Evolutionary conservation across 2,888 invertebrate genomes (phyloP), one percentile per base, ranked within the genome.

Genomic region (Poecilobothrus nobilitatus): DNA sequence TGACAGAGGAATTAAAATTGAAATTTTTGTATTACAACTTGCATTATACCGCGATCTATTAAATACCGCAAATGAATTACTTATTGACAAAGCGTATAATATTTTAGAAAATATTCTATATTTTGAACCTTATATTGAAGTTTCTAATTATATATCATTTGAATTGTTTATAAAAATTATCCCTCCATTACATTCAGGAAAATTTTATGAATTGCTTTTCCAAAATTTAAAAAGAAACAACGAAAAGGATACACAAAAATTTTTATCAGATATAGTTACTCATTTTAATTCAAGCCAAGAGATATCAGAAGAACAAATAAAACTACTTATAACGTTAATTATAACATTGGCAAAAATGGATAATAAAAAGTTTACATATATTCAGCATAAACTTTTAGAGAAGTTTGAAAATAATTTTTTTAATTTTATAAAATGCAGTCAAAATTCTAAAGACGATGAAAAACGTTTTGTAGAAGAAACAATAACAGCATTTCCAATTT

Each of bases 171-270:
- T 79, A 18, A 68, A 71, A 44, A 68, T 78, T 41, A 71, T 81
- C 9, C 76, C 78, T 10, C 70, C 76, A 8, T 63, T 71, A 1
- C 71, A 64, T 2, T 75, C 75, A 7, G 69, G 70, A 72, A 72
- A 74, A 22, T 75, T 81, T 41, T 81, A 81, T 71, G 74, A 78
- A 61, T 74, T 75, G 8, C 65, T 81, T 3, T 81, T 80, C 66
- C 68, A 70, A 18, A 70, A 9, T 34, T 75, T 73, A 67, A 75
- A 75, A 72, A 75, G 71, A 71, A 74, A 18, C 18, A 18, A 76
- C 18, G 72, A 74, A 12, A 71, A 76, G 0, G 74, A 75, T 20
- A 76, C 74, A 1, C 78, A 79, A 8, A 22, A 66, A 12, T 78
- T 77, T 44, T 70, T 81, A 0, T 68, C 68, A 63, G 73, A 72